Base-by-base conservation (phyloP, 2,888 invertebrate species). In the Mesochorus sp. region DNA sequence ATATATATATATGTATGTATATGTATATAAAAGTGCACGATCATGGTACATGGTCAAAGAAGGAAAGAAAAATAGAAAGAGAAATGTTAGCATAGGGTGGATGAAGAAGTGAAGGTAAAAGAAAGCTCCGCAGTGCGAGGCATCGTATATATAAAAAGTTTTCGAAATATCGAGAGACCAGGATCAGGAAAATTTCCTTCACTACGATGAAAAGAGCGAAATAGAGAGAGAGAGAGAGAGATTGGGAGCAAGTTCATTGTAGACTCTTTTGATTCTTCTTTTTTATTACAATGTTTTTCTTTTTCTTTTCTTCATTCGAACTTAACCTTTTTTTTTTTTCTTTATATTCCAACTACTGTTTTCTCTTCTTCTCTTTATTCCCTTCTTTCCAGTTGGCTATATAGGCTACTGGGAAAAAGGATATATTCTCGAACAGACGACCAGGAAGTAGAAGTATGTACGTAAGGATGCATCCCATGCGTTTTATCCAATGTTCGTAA, bases 241-340 rank as follows among this genome's bases (percentile, higher is more conserved):
- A n/a, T n/a, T n/a, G n/a, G n/a, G n/a, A n/a, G n/a, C n/a, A n/a
- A 79, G 66, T 47, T 79, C 78, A 79, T 78, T 75, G 66, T 74
- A 59, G 66, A 79, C 74, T 70, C 57, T 74, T 59, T 61, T 51
- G 70, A 68, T 73, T 67, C 49, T 76, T 67, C 47, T 66, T 74
- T n/a, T n/a, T 61, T 70, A 26, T 67, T 62, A 47, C 37, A 47
- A 70, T 62, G 28, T 71, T 57, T 49, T 64, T 66, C 28, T 67
- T 62, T 72, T 55, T 61, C 34, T 39, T 47, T n/a, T 24, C 53
- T 61, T 51, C 57, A 37, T 51, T 26, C 53, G 44, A 28, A 55
- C 66, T 67, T 74, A 10, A 17, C 6, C 28, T 31, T 34, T 67
- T 44, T 31, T 19, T 34, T 55, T 26, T 2, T 59, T 24, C 34